Percentiles rank a stretch among this genome's conserved stretches.
Evolutionary conservation across 2,888 invertebrate species (phyloP).

Genomic region (Drosophila tanythrix): DNA sequence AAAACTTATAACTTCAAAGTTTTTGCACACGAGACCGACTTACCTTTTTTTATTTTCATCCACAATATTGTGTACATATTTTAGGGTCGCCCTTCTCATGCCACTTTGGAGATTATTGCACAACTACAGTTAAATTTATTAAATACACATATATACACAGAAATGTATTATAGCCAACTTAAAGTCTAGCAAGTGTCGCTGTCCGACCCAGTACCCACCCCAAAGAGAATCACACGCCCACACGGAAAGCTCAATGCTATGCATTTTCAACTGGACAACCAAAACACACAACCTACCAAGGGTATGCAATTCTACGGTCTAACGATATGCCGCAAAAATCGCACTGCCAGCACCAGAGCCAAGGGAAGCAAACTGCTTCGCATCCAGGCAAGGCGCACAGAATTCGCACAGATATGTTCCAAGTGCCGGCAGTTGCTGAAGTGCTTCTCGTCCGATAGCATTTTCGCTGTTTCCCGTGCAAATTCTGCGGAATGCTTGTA

Average conservation of each 20-base stretch:
- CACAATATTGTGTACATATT: not conserved
- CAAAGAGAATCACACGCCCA: slow-evolving; percentile 50
- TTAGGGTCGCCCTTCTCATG: no score
- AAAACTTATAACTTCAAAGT: slow-evolving; percentile 20
- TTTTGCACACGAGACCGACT: slow-evolving; percentile 24
- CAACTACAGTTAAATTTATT: slow-evolving; percentile 44
- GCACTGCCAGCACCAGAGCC: slow-evolving; percentile 27
- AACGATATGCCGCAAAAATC: slow-evolving; percentile 13
- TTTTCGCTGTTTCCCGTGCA: slow-evolving; percentile 83
- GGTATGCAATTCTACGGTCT: slow-evolving; percentile 36
- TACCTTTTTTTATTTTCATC: not conserved
- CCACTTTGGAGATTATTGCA: not conserved
- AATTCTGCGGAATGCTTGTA: slow-evolving; percentile 83
- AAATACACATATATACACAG: slow-evolving; percentile 18
- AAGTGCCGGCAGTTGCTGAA: slow-evolving; percentile 83
- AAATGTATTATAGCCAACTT: slow-evolving; percentile 27
- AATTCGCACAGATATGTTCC: slow-evolving; percentile 75
- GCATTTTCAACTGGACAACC: slow-evolving; percentile 67
- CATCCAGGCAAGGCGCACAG: slow-evolving; percentile 22
- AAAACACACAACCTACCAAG: slow-evolving; percentile 18
- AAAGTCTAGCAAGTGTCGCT: slow-evolving; percentile 62
- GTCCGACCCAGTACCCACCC: slow-evolving; percentile 64
- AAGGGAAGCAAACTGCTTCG: slow-evolving; percentile 33
- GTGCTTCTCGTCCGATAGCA: slow-evolving; percentile 84
- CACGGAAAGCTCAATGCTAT: slow-evolving; percentile 63